A percentile compares a stretch with the other conserved stretches of the same genome.
Conservation (phyloP, 2,888 invertebrate genomes). For the Spodoptera littoralis region DNA sequence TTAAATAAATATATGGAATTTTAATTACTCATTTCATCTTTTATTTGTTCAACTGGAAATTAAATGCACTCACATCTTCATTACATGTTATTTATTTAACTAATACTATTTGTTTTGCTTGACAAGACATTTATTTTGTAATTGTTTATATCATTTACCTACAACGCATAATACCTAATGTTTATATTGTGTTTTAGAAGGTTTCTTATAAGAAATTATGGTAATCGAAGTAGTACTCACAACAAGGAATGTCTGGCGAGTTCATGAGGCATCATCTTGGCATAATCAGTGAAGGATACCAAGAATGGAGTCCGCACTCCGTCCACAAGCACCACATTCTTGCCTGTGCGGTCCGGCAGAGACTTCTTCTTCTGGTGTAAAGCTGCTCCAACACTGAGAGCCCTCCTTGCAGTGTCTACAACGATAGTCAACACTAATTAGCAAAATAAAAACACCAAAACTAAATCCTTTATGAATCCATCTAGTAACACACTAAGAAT, state of each 20-base stretch:
- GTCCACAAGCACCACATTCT: conserved; percentile 98
- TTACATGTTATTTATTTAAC: no score
- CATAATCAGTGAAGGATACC: conserved; percentile 96
- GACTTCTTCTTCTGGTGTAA: conserved; percentile 86
- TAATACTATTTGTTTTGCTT: no score
- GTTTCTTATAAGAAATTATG: neutral
- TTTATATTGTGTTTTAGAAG: no score
- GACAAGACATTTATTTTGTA: no score
- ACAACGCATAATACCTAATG: no score
- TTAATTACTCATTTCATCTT: no score
- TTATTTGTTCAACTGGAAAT: no score
- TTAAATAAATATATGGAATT: no score
- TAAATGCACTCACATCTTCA: no score
- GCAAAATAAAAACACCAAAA: neutral
- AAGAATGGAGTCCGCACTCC: conserved; percentile 99
- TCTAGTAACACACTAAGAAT: conserved; percentile 11
- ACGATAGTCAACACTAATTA: conserved; percentile 23
- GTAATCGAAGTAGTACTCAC: conserved; percentile 87
- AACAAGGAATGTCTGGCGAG: conserved; percentile 96
- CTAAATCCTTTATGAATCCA: conserved; percentile 10
- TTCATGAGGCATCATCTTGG: conserved; percentile 98
- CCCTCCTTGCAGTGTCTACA: conserved; percentile 83
- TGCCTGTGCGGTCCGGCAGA: conserved; percentile 90
- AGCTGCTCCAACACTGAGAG: conserved; percentile 85
- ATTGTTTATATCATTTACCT: no score